Base-by-base conservation (phyloP, 1,140 invertebrate genomes). In the Heliconius melpomene region DNA sequence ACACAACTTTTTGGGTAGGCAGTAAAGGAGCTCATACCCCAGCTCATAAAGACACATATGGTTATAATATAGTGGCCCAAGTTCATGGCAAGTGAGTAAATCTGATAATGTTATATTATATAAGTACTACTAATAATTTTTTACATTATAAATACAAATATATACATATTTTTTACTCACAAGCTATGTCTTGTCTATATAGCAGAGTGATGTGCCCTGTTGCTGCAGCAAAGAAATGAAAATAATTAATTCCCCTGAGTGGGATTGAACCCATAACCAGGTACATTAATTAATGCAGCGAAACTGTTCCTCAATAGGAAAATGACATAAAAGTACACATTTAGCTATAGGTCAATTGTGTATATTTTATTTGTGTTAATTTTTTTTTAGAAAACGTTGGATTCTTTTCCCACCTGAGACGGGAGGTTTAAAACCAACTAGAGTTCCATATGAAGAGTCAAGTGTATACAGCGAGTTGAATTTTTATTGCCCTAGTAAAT, bases 381-480 rank as follows among this genome's bases (percentile, higher is more conserved):
- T 81, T n/a, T 83, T 84, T 95, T 95, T 32, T 84, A 98, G 98
- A 85, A 99, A 99, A 94, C 95, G 96, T 77, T 99, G 99, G 99
- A 93, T 98, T 36, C 92, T 99, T n/a, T 99, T 98, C 94, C 97
- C 98, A 20, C 98, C 98, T 23, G 94, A 96, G 80, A 96, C 97
- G 60, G 95, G 95, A 66, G 89, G 95, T 79, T 93, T 99, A 79
- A 96, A 96, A 85, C 96, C 98, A 78, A 98, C 98, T 13, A 96
- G 99, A 89, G 95, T 99, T 79, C 99, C 99, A 20, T 99, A 98
- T 95, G 99, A 99, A 95, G 99, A 99, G 90, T 99, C 98, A 1
- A 99, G 98, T 94, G 96, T 99, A 32, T 99, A 98, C 91, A 98
- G 98, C 90, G 95, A 96, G 92, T 95, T 97, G 46, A 98, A 98